These are phyloP conservation scores for Arnoldichthys spilopterus DNA, from an alignment of 2,797 vertebrate genomes.

Conservation along the genomic window DNA sequence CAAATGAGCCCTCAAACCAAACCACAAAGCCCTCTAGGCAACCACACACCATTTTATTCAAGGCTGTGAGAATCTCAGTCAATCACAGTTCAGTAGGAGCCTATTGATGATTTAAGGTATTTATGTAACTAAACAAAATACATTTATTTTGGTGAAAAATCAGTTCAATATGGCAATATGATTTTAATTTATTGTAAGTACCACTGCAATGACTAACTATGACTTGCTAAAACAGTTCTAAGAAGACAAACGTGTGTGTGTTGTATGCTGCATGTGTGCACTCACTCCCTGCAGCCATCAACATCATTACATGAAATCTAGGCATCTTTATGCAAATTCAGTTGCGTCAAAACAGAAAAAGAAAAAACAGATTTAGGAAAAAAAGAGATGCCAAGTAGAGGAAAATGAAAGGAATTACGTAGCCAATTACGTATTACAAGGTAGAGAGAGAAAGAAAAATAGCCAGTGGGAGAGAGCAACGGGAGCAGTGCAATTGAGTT, in stretches of 20 bases:
- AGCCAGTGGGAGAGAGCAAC: background rate
- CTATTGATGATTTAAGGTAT: too few species aligned
- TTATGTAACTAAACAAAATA: too few species aligned
- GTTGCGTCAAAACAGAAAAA: background rate
- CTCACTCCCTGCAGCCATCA: constrained; percentile 15
- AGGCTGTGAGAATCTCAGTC: too few species aligned
- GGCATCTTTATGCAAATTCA: constrained; percentile 38
- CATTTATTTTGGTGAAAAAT: too few species aligned
- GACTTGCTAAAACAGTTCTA: too few species aligned
- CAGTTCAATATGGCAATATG: background rate
- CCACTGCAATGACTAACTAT: too few species aligned
- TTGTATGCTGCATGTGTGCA: background rate
- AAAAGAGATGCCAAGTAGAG: background rate
- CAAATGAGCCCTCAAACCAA: too few species aligned
- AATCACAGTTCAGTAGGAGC: too few species aligned
- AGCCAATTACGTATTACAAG: background rate
- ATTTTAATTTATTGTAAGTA: too few species aligned
- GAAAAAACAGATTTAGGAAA: background rate
- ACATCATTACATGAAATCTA: constrained; percentile 16
- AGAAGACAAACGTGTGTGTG: background rate
- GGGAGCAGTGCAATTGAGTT: background rate
- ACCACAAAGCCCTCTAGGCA: too few species aligned
- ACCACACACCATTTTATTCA: too few species aligned
- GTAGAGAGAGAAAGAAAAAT: background rate
- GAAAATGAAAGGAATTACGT: background rate